A percentile compares a stretch with the other conserved stretches of the same genome.
Conservation (phyloP, 2,113 vertebrate species). For the Brevimyrus niger region DNA sequence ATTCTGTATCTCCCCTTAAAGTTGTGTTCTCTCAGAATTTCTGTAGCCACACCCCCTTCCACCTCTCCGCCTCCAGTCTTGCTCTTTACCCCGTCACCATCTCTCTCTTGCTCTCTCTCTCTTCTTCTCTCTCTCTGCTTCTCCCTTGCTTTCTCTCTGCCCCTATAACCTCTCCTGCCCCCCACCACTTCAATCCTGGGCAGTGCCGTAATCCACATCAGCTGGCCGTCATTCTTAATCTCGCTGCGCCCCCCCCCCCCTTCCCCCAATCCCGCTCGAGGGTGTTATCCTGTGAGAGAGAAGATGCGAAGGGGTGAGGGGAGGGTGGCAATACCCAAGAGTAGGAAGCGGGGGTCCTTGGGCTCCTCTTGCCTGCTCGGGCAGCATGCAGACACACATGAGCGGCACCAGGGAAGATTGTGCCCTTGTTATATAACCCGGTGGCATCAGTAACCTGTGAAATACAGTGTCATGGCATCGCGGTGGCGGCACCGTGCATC, state of each 20-base stretch:
- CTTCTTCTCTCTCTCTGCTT: not conserved
- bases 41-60: not conserved
- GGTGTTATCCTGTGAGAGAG: constrained; percentile 15
- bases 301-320: constrained; percentile 19
- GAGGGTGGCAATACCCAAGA: not conserved
- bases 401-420: not conserved
- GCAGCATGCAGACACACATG: not conserved
- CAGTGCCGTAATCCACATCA: constrained; percentile 66
- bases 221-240: constrained; percentile 61
- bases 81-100: not conserved
- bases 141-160: not conserved
- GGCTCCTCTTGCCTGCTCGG: not conserved
- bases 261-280: constrained; percentile 24
- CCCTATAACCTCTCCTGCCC: constrained; percentile 10
- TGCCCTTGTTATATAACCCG: not conserved
- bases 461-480: not conserved
- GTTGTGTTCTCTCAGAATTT: not conserved
- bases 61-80: not conserved
- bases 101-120: not conserved
- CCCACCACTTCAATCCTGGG: constrained; percentile 46
- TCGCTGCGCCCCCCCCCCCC: constrained; percentile 55
- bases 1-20: not conserved
- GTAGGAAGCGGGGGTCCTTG: constrained; percentile 15
- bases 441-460: not conserved
- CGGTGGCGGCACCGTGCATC: not conserved